Base-by-base conservation (phyloP, 2,113 vertebrate genomes). In the Percopsis transmontana region DNA sequence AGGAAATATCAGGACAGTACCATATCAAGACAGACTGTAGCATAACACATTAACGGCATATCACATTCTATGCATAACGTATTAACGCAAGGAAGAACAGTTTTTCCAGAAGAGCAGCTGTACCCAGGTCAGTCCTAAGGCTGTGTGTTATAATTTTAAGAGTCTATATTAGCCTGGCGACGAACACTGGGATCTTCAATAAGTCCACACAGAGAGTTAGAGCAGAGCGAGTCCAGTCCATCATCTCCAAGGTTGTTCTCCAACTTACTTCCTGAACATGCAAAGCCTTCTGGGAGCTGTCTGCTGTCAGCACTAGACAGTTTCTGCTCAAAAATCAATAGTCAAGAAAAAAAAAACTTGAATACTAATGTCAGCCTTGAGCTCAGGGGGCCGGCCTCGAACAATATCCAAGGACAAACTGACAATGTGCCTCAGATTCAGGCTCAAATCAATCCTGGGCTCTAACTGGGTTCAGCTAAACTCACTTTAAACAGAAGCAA, bases 341-440 rank as follows among this genome's bases (percentile, higher is more conserved):
- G 45, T 18, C 0, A 47, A 63, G 59, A 61, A 75, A 66, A 66
- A 62, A 68, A 69, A 65, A 65, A 66, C 27, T 33, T 33, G 69
- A 39, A 71, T 76, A 24, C 39, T 58, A 69, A 74, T 71, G 78
- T 66, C 70, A 61, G 53, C 77, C 69, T 68, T 78, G 67, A 70
- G 71, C 77, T 74, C 55, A 2, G 47, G 59, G 57, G 55, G 52
- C 54, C 15, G 56, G 51, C 75, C 72, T 68, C 65, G 59, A 73
- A 79, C 57, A 55, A 57, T 57, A 68, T 72, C 57, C 79, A 84
- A 86, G 82, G 80, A 81, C 71, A 52, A 65, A 70, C n/a, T 54
- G 62, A 64, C 57, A 70, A 9, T 18, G 47, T 12, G 51, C 21
- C 12, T 13, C n/a, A 51, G 21, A 57, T 54, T 51, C 60, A 70